Conservation (phyloP, 2,113 vertebrate genomes). For the Orycteropus afer region DNA sequence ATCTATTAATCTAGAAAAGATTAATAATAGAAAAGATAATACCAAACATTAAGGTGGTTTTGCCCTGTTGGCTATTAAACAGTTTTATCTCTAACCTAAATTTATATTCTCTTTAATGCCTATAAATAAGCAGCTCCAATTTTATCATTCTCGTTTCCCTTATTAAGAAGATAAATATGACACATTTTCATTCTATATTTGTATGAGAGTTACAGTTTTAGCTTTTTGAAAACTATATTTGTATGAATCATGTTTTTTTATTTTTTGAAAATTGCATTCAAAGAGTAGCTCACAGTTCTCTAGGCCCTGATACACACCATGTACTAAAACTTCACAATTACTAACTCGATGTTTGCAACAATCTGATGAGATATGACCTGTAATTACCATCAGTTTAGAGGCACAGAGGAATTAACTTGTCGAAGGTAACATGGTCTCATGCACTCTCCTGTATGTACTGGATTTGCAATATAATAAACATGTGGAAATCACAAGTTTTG, state of each 20-base stretch:
- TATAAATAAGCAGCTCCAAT: slow-evolving; percentile 21
- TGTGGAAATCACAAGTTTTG: not conserved
- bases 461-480: not conserved
- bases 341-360: not conserved
- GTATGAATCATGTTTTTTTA: not conserved
- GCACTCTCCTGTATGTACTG: not conserved
- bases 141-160: not conserved
- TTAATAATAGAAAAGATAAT: not conserved
- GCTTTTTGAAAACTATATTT: slow-evolving; percentile 8
- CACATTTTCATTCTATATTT: slow-evolving; percentile 5
- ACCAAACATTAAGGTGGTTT: not conserved
- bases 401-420: not conserved
- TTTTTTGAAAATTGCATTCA: not conserved
- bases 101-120: slow-evolving; percentile 8
- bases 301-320: not conserved
- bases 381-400: not conserved
- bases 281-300: not conserved
- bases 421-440: not conserved
- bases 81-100: not conserved
- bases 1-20: not conserved
- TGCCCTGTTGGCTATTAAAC: not conserved
- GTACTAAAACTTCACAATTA: not conserved
- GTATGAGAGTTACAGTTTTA: not conserved
- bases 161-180: not conserved
- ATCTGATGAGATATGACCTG: not conserved